Conservation (phyloP, 2,797 vertebrate genomes). For the Pitangus sulphuratus region DNA sequence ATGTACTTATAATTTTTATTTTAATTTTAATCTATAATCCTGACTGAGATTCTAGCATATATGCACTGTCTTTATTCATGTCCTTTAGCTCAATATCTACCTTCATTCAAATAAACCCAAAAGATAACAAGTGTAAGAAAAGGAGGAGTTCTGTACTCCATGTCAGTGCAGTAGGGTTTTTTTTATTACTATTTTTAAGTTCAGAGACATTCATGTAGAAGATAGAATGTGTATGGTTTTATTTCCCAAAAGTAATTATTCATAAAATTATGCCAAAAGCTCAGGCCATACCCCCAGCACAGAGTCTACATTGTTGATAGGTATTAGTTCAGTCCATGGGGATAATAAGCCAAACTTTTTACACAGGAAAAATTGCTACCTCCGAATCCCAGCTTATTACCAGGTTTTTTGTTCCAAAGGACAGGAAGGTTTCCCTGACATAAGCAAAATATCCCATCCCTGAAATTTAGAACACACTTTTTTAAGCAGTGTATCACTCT, state of each 20-base stretch:
- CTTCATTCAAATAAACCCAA: neutral
- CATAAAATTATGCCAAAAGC: neutral
- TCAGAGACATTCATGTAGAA: neutral
- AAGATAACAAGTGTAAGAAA: neutral
- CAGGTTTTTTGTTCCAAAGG: neutral
- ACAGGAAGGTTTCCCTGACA: neutral
- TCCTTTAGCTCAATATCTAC: neutral
- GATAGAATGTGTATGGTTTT: neutral
- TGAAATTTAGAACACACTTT: neutral
- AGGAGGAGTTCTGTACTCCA: neutral
- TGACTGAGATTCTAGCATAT: neutral
- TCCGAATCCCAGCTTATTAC: neutral
- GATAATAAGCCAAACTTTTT: neutral
- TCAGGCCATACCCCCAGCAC: neutral
- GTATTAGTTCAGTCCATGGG: neutral
- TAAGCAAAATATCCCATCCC: neutral
- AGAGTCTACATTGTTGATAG: neutral
- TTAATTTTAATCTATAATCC: neutral
- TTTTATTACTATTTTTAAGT: neutral
- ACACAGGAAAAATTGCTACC: neutral
- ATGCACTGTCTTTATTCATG: neutral
- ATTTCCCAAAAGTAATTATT: neutral
- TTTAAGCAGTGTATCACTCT: neutral
- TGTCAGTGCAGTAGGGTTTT: neutral
- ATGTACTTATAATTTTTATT: neutral